Conservation (phyloP, 2,888 invertebrate species). For the Chironomus tentans region DNA sequence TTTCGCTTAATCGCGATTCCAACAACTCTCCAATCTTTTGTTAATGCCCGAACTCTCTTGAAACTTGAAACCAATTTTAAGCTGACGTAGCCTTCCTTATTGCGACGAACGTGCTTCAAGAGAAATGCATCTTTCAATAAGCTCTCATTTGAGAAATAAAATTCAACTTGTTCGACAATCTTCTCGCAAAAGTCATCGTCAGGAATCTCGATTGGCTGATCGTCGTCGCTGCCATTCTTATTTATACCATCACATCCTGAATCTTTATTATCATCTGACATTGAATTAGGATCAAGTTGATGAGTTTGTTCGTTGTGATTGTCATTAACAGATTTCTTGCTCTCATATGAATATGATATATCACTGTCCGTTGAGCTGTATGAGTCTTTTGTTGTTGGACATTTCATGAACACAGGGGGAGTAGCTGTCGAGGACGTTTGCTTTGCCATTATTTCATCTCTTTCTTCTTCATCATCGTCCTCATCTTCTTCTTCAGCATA, state of each 20-base stretch:
- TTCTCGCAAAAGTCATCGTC: constrained; percentile 67
- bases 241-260: constrained; percentile 54
- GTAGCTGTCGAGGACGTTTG: constrained; percentile 27
- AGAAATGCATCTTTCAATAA: constrained; percentile 93
- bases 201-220: constrained; percentile 44
- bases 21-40: constrained; percentile 89
- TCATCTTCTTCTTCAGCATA: constrained; percentile 8
- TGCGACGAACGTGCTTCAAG: constrained; percentile 85
- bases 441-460: too few species aligned
- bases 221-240: constrained; percentile 28
- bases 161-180: constrained; percentile 83
- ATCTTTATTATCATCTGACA: constrained; percentile 53
- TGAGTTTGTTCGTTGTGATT: constrained; percentile 49
- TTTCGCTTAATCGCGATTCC: constrained; percentile 74
- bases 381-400: constrained; percentile 50
- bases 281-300: constrained; percentile 52
- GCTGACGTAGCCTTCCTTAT: constrained; percentile 93
- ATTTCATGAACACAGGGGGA: constrained; percentile 38
- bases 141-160: constrained; percentile 91
- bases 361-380: constrained; percentile 55
- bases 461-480: constrained; percentile 24
- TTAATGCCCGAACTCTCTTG: constrained; percentile 86
- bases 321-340: constrained; percentile 27
- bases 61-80: constrained; percentile 91
- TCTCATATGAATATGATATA: constrained; percentile 48